Conservation (phyloP, 2,888 invertebrate species). For the Thereva unica region DNA sequence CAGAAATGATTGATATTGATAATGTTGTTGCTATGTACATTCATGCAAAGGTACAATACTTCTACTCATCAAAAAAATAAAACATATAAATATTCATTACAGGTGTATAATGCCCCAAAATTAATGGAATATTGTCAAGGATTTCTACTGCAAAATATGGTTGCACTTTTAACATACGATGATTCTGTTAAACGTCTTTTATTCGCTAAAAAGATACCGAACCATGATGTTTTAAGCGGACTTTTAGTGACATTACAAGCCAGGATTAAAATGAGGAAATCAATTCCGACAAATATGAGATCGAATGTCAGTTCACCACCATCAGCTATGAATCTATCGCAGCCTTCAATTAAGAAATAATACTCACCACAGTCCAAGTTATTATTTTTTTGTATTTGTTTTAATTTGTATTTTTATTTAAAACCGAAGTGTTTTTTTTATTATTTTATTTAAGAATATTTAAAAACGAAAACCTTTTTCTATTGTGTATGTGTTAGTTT, state of each 20-base stretch:
- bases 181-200: slow-evolving; percentile 86
- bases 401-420: slow-evolving; percentile 12
- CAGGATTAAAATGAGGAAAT: slow-evolving; percentile 70
- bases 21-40: slow-evolving; percentile 92
- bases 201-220: slow-evolving; percentile 86
- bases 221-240: slow-evolving; percentile 85
- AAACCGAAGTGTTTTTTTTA: too few species aligned
- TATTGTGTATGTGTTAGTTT: too few species aligned
- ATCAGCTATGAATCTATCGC: slow-evolving; percentile 35
- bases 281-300: slow-evolving; percentile 27
- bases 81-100: slow-evolving; percentile 41
- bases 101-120: slow-evolving; percentile 87
- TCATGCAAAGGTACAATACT: slow-evolving; percentile 76
- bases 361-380: not conserved
- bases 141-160: slow-evolving; percentile 89
- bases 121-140: slow-evolving; percentile 89
- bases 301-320: slow-evolving; percentile 38
- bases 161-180: slow-evolving; percentile 88
- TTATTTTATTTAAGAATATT: too few species aligned
- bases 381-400: slow-evolving; percentile 25
- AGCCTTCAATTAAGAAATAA: slow-evolving; percentile 37
- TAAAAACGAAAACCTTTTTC: too few species aligned
- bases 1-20: slow-evolving; percentile 80
- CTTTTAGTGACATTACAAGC: slow-evolving; percentile 79
- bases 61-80: not conserved